Percentiles rank a stretch among this genome's conserved stretches.
Evolutionary conservation across 2,888 invertebrate species (phyloP).

Genomic region (Aspidiotus destructor): DNA sequence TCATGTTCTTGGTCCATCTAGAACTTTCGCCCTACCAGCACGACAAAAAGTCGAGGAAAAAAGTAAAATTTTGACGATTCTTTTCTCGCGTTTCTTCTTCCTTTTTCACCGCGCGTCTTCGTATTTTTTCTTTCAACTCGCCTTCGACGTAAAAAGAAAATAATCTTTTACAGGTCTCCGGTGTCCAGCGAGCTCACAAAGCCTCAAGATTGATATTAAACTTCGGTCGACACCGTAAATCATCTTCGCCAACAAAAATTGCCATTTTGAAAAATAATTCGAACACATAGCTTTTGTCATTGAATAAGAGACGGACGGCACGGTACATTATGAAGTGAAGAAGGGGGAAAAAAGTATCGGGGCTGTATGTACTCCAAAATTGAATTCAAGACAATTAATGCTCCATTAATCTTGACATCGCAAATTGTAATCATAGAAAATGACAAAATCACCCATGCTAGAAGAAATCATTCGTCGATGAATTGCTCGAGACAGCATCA

Average conservation of each 20-base stretch:
- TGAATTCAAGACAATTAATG: too few relatives aligned
- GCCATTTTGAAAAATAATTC: slow-evolving; percentile 17
- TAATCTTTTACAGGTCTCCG: background rate
- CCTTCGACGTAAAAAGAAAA: background rate
- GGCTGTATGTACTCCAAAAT: too few relatives aligned
- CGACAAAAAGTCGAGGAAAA: slow-evolving; percentile 1
- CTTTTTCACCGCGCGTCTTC: background rate
- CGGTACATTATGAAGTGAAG: too few relatives aligned
- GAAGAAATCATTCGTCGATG: too few relatives aligned
- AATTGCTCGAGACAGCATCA: too few relatives aligned
- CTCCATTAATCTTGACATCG: too few relatives aligned
- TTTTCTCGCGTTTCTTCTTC: background rate
- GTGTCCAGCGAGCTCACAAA: background rate
- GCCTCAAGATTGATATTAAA: slow-evolving; percentile 25
- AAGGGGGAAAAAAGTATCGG: too few relatives aligned
- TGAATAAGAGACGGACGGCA: too few relatives aligned
- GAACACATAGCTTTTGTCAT: background rate
- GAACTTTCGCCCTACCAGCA: too few relatives aligned
- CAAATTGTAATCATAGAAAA: too few relatives aligned
- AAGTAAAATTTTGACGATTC: slow-evolving; percentile 16
- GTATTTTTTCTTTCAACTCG: background rate
- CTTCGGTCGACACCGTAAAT: slow-evolving; percentile 25
- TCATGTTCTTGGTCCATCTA: too few relatives aligned
- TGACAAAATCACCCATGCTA: too few relatives aligned
- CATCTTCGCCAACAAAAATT: slow-evolving; percentile 22